A percentile compares a stretch with the other conserved stretches of the same genome.
Evolutionary conservation across 2,888 invertebrate species (phyloP).

Genomic region (Hydrotaea diabolus): DNA sequence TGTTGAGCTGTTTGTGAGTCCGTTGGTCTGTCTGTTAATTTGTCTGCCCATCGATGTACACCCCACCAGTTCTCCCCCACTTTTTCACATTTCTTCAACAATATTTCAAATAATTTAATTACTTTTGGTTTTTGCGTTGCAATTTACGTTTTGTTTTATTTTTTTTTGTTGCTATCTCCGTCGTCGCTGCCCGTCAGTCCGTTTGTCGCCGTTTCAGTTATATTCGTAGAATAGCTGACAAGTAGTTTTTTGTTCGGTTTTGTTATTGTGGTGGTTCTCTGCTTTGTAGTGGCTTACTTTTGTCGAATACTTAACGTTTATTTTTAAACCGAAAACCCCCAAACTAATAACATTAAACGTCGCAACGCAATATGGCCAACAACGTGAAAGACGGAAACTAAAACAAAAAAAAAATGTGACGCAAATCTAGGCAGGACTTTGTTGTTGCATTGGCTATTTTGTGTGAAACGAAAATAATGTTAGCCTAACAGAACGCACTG

Average conservation of each 20-base stretch:
- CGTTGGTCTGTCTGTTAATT: slow-evolving; percentile 46
- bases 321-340: slow-evolving; percentile 5
- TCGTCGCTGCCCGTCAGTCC: no score
- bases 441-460: no score
- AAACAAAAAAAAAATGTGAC: not conserved
- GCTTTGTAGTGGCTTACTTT: not conserved
- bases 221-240: slow-evolving; percentile 8
- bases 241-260: not conserved
- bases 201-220: slow-evolving; percentile 11
- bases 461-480: no score
- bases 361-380: not conserved
- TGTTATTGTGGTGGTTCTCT: slow-evolving; percentile 3
- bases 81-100: not conserved
- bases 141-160: not conserved
- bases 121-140: slow-evolving; percentile 44
- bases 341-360: slow-evolving; percentile 34
- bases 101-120: slow-evolving; percentile 63
- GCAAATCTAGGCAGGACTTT: not conserved
- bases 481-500: no score
- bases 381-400: not conserved
- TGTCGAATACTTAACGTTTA: slow-evolving; percentile 15
- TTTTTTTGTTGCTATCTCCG: slow-evolving; percentile 34
- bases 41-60: slow-evolving; percentile 16
- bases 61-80: not conserved
- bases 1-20: not conserved